Conservation (phyloP, 2,113 vertebrate species). For the Pungitius pungitius region DNA sequence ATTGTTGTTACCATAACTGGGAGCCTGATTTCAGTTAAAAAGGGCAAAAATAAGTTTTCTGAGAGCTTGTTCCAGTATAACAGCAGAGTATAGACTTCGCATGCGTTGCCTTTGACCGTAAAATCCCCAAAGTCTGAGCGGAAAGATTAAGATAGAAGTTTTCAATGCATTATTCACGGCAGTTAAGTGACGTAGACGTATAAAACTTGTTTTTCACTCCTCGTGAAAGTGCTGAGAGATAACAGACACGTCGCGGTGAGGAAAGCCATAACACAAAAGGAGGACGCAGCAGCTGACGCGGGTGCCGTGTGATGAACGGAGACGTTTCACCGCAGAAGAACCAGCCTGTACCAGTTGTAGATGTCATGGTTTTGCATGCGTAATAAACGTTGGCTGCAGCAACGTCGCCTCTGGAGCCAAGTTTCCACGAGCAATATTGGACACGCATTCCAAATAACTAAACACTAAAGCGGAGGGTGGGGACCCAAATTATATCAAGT, state of each 20-base stretch:
- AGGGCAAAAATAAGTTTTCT: slow-evolving; percentile 39
- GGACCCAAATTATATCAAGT: slow-evolving; percentile 81
- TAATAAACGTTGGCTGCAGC: slow-evolving; percentile 53
- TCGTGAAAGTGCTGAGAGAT: slow-evolving; percentile 49
- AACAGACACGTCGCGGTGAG: slow-evolving; percentile 36
- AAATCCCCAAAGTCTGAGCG: neutral
- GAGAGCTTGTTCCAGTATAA: slow-evolving; percentile 15
- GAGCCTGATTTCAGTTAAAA: slow-evolving; percentile 49
- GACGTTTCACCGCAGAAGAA: slow-evolving; percentile 39
- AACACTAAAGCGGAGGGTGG: slow-evolving; percentile 79
- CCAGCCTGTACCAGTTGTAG: slow-evolving; percentile 60
- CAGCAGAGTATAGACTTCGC: slow-evolving; percentile 30
- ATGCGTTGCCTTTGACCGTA: neutral
- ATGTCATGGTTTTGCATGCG: slow-evolving; percentile 72
- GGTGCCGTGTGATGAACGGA: slow-evolving; percentile 29
- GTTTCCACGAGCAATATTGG: slow-evolving; percentile 75
- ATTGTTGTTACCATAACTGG: slow-evolving; percentile 82
- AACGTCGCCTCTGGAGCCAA: slow-evolving; percentile 57
- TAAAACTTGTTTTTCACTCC: slow-evolving; percentile 16
- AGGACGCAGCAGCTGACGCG: slow-evolving; percentile 29
- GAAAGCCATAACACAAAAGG: slow-evolving; percentile 41
- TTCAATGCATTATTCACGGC: slow-evolving; percentile 44
- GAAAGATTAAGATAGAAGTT: slow-evolving; percentile 31
- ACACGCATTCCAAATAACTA: slow-evolving; percentile 79
- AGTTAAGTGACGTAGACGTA: slow-evolving; percentile 39